These are phyloP conservation scores for Vireo griseus DNA, from an alignment of 2,797 vertebrate species.

Conservation along the genomic window DNA sequence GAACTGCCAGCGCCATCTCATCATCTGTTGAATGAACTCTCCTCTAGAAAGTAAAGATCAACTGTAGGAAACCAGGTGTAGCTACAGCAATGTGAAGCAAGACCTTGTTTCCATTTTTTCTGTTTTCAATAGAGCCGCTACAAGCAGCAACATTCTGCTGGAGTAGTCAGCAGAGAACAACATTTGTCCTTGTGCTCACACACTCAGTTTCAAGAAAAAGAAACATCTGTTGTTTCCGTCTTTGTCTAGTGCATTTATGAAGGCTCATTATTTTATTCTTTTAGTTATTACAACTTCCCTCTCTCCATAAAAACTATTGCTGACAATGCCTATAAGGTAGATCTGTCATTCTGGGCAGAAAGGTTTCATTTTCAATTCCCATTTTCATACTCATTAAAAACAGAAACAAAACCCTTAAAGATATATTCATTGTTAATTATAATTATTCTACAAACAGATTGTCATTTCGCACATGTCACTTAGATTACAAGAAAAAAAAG, in stretches of 20 bases:
- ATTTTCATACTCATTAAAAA: slow-evolving; percentile 15
- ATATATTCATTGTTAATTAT: slow-evolving; percentile 1
- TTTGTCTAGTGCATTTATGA: neutral
- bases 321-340: neutral
- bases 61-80: neutral
- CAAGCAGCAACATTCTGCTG: neutral
- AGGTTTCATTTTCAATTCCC: slow-evolving; percentile 19
- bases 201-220: neutral
- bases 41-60: neutral
- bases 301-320: neutral
- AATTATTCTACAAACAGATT: slow-evolving; percentile 21
- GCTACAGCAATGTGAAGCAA: neutral
- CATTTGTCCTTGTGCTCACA: neutral
- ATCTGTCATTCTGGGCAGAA: neutral
- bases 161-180: neutral
- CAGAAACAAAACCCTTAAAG: neutral
- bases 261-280: neutral
- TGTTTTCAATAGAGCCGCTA: neutral
- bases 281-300: neutral
- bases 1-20: fast-evolving
- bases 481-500: slow-evolving; percentile 1
- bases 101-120: neutral
- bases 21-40: neutral
- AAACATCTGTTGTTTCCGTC: neutral
- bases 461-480: neutral